Conservation (phyloP, 2,888 invertebrate genomes). For the Eurytoma adleriae region DNA sequence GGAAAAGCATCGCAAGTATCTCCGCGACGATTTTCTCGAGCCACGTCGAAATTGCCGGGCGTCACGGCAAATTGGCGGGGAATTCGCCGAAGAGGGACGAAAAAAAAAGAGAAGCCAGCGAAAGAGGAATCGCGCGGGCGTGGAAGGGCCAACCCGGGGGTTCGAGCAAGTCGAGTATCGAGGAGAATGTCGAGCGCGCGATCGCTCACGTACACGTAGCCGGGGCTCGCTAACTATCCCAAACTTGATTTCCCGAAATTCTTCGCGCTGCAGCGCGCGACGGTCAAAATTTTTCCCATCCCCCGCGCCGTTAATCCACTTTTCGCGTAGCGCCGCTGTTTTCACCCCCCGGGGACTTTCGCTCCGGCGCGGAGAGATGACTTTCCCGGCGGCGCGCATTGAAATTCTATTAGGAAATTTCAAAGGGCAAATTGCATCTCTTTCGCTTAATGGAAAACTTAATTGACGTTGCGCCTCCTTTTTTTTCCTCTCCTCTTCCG, state of each 20-base stretch:
- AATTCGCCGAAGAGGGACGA: too few relatives aligned
- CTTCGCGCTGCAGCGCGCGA: conserved; percentile 15
- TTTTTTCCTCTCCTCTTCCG: neutral
- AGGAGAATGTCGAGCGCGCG: conserved; percentile 3
- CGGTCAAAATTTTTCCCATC: conserved; percentile 34
- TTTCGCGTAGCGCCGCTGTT: neutral
- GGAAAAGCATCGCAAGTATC: too few relatives aligned
- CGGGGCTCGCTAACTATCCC: conserved; percentile 18
- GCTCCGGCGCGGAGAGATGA: neutral
- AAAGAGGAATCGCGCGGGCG: too few relatives aligned
- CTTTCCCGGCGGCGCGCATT: neutral
- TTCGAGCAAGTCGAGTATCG: too few relatives aligned
- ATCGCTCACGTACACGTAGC: neutral
- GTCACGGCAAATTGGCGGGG: too few relatives aligned
- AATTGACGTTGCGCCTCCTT: conserved; percentile 38
- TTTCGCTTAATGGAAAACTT: conserved; percentile 38
- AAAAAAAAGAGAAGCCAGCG: too few relatives aligned
- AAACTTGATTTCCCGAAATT: conserved; percentile 43
- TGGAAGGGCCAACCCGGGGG: too few relatives aligned
- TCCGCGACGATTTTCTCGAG: too few relatives aligned
- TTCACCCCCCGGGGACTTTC: conserved; percentile 14
- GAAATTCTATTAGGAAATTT: conserved; percentile 9
- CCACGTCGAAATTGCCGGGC: too few relatives aligned
- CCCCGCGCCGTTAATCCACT: conserved; percentile 13
- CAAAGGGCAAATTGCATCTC: neutral